Percentiles rank a stretch among this genome's conserved stretches.
phyloP scores from a whole-genome alignment of 1,140 invertebrate species.

The Doryteuthis pealeii region DNA sequence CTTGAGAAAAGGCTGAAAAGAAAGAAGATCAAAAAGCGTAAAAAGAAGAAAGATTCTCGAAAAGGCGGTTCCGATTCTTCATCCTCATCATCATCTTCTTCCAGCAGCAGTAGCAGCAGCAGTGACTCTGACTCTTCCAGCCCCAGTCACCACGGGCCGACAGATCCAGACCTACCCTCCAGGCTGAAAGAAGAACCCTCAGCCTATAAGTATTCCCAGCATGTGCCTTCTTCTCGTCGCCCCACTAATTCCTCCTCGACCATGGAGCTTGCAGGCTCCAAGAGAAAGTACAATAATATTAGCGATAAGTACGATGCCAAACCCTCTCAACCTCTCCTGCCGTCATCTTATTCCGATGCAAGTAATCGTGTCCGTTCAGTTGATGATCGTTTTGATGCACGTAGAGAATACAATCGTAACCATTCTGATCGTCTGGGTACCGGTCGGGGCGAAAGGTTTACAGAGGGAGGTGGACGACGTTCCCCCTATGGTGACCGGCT shows the following conservation, averaged over 20 bases:
- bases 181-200: no score
- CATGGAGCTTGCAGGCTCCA: neutral
- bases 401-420: neutral
- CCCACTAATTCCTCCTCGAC: neutral
- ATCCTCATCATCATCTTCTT: no score
- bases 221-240: neutral
- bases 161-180: no score
- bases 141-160: no score
- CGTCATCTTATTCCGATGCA: neutral
- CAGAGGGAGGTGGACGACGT: neutral
- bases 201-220: neutral
- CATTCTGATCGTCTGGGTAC: neutral
- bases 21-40: neutral
- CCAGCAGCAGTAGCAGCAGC: no score
- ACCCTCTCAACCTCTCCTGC: neutral
- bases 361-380: neutral
- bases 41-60: neutral
- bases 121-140: no score
- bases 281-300: neutral
- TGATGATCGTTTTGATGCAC: neutral
- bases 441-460: neutral
- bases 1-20: neutral
- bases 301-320: neutral
- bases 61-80: no score
- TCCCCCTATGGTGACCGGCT: neutral